Percentiles rank a stretch among this genome's conserved stretches.
Conservation (phyloP, 2,888 invertebrate species). For the Ichneumoninae sp. region DNA sequence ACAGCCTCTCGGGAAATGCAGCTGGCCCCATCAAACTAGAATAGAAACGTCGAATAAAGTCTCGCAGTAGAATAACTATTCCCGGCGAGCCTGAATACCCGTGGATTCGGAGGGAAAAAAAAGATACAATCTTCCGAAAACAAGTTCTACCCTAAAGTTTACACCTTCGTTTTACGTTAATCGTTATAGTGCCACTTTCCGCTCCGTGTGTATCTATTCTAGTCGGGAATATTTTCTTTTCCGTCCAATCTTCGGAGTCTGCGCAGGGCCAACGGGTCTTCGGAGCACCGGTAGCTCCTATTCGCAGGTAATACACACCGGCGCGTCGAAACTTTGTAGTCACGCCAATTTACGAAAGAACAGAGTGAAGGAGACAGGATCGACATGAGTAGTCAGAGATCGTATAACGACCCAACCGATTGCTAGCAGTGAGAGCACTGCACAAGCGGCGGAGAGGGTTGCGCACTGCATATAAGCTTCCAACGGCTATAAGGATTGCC, state of each 20-base stretch:
- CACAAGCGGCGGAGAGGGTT: constrained; percentile 2
- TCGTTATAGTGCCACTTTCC: constrained; percentile 28
- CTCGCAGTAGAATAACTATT: constrained; percentile 22
- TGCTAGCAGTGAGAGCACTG: constrained; percentile 19
- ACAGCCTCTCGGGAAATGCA: constrained; percentile 10
- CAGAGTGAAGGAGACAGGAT: constrained; percentile 51
- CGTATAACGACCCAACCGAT: constrained; percentile 43
- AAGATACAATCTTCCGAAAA: neutral
- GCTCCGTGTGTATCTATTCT: constrained; percentile 5
- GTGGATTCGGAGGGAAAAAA: neutral
- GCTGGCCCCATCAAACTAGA: neutral
- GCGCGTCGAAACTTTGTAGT: constrained; percentile 69
- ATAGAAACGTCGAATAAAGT: constrained; percentile 5
- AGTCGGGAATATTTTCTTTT: constrained; percentile 21
- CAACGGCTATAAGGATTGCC: constrained; percentile 62
- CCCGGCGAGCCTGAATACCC: neutral
- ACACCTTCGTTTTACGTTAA: constrained; percentile 49
- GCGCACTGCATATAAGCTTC: constrained; percentile 30
- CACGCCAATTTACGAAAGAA: constrained; percentile 75
- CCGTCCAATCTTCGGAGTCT: constrained; percentile 40
- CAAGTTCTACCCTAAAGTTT: constrained; percentile 29
- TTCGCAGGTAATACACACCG: constrained; percentile 23
- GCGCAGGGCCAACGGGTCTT: constrained; percentile 28
- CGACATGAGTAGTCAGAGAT: constrained; percentile 36
- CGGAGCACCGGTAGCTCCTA: constrained; percentile 22